Percentiles rank a stretch among this genome's conserved stretches.
These are phyloP conservation scores for Terrapene triunguis DNA, from an alignment of 2,113 vertebrate species.

Conservation along the genomic window DNA sequence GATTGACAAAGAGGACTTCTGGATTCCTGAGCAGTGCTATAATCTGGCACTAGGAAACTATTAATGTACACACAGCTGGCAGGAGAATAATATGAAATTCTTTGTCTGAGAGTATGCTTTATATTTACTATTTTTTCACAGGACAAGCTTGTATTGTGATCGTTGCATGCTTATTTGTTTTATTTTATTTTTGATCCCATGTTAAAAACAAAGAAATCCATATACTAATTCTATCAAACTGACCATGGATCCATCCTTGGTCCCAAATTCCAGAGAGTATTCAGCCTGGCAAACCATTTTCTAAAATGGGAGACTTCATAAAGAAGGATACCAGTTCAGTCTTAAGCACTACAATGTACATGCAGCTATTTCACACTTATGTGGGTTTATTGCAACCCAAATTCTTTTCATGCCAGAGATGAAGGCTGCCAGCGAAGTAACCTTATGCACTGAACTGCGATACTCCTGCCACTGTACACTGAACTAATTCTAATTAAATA, in stretches of 20 bases:
- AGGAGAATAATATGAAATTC: background rate
- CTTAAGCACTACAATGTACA: background rate
- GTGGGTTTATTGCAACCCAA: background rate
- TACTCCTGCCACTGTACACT: background rate
- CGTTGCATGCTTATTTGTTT: background rate
- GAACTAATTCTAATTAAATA: conserved; percentile 48
- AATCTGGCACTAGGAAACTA: background rate
- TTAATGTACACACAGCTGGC: fast-evolving
- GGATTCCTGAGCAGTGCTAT: background rate
- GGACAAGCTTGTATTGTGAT: background rate
- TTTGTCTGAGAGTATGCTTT: background rate
- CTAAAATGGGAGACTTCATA: background rate
- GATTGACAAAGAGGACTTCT: background rate
- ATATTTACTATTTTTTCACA: background rate
- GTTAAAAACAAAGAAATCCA: background rate
- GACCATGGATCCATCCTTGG: background rate
- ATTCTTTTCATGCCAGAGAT: background rate
- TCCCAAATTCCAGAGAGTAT: background rate
- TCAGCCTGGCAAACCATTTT: background rate
- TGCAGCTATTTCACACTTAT: background rate
- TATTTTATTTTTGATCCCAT: background rate
- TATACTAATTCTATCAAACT: background rate
- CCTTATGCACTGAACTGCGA: background rate
- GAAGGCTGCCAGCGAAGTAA: background rate
- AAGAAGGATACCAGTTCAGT: background rate